A percentile compares a stretch with the other conserved stretches of the same genome.
phyloP scores from a whole-genome alignment of 2,888 invertebrate species.

The Polyploca ridens region DNA sequence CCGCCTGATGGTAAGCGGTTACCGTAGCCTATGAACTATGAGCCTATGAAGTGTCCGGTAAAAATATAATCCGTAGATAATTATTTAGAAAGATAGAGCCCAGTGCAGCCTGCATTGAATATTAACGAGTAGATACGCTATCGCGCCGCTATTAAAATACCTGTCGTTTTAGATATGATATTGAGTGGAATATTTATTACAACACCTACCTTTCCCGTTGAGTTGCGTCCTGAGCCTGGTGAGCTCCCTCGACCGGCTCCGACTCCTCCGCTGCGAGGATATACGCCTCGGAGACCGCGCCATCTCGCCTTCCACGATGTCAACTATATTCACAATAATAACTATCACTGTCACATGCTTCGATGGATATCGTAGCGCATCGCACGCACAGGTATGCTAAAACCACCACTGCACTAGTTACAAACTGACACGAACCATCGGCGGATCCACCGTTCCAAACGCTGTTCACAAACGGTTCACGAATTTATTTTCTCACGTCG shows the following conservation, averaged over 20 bases:
- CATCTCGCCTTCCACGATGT: slow-evolving; percentile 47
- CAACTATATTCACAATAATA: slow-evolving; percentile 18
- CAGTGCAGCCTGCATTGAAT: background rate
- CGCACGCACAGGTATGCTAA: slow-evolving; percentile 19
- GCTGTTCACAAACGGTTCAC: slow-evolving; percentile 14
- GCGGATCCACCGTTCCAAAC: slow-evolving; percentile 18
- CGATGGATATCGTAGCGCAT: slow-evolving; percentile 9
- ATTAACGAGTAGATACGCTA: background rate
- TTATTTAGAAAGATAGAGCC: background rate
- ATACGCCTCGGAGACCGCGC: slow-evolving; percentile 75
- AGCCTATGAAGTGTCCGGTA: no score
- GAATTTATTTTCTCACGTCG: slow-evolving; percentile 29
- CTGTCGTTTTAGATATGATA: background rate
- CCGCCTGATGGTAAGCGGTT: no score
- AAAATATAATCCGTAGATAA: background rate
- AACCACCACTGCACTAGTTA: slow-evolving; percentile 30
- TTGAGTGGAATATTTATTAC: background rate
- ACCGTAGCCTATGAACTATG: no score
- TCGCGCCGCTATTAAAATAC: background rate
- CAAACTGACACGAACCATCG: slow-evolving; percentile 24
- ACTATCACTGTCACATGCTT: slow-evolving; percentile 39
- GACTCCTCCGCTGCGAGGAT: slow-evolving; percentile 63
- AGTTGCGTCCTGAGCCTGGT: slow-evolving; percentile 68
- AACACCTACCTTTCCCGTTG: slow-evolving; percentile 67
- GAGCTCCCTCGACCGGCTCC: slow-evolving; percentile 71